Conservation (phyloP, 2,888 invertebrate species). For the Temnothorax rugatulus region DNA sequence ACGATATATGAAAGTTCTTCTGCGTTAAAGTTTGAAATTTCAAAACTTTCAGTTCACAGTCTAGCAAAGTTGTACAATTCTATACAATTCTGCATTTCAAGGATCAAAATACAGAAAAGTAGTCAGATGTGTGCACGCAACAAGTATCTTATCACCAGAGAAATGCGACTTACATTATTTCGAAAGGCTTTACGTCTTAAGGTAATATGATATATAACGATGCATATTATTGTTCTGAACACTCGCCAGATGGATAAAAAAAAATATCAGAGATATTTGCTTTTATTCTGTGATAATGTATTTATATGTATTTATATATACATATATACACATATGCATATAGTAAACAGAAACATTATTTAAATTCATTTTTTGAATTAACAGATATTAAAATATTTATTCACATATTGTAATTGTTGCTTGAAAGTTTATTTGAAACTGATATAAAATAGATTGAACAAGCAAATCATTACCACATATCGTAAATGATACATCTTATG, state of each 20-base stretch:
- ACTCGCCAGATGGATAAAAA: no score
- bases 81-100: neutral
- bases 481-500: neutral
- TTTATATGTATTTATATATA: neutral
- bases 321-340: neutral
- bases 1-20: neutral
- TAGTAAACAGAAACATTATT: neutral
- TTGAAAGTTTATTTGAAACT: neutral
- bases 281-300: no score
- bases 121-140: neutral
- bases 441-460: neutral
- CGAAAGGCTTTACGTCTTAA: no score
- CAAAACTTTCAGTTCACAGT: neutral
- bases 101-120: neutral
- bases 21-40: neutral
- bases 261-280: no score
- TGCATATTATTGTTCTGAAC: no score
- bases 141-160: neutral
- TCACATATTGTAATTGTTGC: neutral
- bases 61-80: neutral
- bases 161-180: no score
- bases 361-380: neutral
- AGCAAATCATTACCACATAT: neutral
- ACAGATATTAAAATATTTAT: neutral
- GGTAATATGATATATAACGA: no score